Base-by-base conservation (phyloP, 2,888 invertebrate species). In the Coecobrya sp. region DNA sequence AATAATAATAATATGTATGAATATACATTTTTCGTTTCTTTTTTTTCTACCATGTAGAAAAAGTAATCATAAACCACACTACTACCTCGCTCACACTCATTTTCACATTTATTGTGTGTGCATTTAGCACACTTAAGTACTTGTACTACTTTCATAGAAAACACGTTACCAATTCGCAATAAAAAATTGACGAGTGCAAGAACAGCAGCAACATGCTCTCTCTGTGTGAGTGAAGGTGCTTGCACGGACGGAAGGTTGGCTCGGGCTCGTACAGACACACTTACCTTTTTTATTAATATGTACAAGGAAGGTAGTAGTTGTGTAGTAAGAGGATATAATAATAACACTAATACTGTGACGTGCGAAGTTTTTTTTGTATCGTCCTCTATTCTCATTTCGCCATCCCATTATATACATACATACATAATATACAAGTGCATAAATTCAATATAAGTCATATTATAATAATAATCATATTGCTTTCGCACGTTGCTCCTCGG, bases 21-120 rank as follows among this genome's bases (percentile, higher is more conserved):
- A 70, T 19, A n/a, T 19, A 55, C 7, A 55, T 1, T 25, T 19
- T 62, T 62, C 22, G 5, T 10, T 62, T 19, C n/a, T 19, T 19
- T 11, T 4, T 25, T 62, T 8, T 8, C 8, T 25, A 22, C 62
- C n/a, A 27, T 30, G 36, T 59, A 42, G 30, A 55, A 55, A 49
- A 79, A 52, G 79, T 82, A 59, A 30, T 62, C 87, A 87, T 87
- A 87, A 87, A 87, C 87, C 87, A 76, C 87, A 89, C 49, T 84
- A 82, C 89, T 70, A 76, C 42, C 89, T 89, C 68, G 16, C 89
- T 70, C 82, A 89, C 49, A 62, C 45, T 27, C 45, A 68, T 68
- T 62, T 68, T 89, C 70, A 59, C 82, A 62, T 84, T 55, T 62
- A 27, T 55, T 76, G 42, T 70, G 65, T 22, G 42, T 73, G 59